Conservation (phyloP, 2,113 vertebrate genomes). For the Parotia lawesii region DNA sequence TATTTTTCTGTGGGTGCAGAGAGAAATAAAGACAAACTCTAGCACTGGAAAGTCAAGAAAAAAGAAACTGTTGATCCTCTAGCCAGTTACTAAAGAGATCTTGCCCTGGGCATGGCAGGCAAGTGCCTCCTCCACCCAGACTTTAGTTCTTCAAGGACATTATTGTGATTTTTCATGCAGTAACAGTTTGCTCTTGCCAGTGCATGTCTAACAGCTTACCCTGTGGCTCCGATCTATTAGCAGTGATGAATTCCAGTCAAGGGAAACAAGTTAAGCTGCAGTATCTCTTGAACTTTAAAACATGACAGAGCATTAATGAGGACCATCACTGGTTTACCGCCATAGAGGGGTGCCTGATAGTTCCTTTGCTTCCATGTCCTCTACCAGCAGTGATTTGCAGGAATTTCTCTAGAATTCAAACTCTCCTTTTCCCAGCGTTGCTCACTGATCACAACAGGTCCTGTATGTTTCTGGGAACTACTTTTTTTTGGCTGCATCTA, state of each 20-base stretch:
- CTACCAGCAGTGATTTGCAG: neutral
- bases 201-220: slow-evolving; percentile 29
- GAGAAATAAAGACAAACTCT: neutral
- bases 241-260: slow-evolving; percentile 21
- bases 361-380: neutral
- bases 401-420: neutral
- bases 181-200: slow-evolving; percentile 29
- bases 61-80: neutral
- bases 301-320: slow-evolving; percentile 12
- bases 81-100: neutral
- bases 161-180: slow-evolving; percentile 22
- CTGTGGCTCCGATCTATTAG: slow-evolving; percentile 34
- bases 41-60: neutral
- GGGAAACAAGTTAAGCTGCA: slow-evolving; percentile 17
- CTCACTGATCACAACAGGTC: neutral
- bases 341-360: neutral
- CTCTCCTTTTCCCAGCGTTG: neutral
- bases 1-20: neutral
- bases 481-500: neutral
- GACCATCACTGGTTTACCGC: neutral
- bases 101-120: neutral
- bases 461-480: neutral
- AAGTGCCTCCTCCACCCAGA: neutral
- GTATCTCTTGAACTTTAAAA: slow-evolving; percentile 13
- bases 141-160: slow-evolving; percentile 16